Evolutionary conservation across 2,797 vertebrate genomes (phyloP).

Genomic region (Tenualosa ilisha): DNA sequence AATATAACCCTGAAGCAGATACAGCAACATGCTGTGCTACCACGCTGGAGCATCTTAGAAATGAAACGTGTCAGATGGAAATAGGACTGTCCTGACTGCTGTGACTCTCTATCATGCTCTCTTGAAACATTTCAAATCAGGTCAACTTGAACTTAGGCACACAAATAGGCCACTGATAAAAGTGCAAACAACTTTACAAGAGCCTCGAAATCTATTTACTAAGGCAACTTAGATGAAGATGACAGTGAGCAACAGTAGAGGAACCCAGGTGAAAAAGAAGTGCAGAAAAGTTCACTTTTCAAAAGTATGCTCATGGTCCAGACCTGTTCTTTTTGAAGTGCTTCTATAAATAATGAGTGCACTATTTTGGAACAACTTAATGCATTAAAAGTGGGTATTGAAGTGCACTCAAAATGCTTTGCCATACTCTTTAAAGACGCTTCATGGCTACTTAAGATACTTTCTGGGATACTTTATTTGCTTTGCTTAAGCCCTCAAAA

Average conservation of each 20-base stretch:
- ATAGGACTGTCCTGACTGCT: neutral
- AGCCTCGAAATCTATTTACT: neutral
- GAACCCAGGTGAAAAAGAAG: too few relatives aligned
- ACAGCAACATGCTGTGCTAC: neutral
- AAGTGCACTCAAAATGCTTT: too few relatives aligned
- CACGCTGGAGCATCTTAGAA: neutral
- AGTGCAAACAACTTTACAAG: neutral
- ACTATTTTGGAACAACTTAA: too few relatives aligned
- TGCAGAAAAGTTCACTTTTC: too few relatives aligned
- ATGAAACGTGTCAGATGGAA: neutral
- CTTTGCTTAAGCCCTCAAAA: too few relatives aligned
- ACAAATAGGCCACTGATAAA: neutral
- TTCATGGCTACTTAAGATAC: too few relatives aligned
- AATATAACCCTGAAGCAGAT: neutral
- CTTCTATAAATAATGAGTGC: too few relatives aligned
- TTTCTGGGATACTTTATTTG: too few relatives aligned
- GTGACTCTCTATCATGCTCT: neutral
- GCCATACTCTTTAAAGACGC: too few relatives aligned
- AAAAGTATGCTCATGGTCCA: too few relatives aligned
- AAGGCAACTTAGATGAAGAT: neutral
- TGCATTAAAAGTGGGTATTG: too few relatives aligned
- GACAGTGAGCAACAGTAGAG: neutral
- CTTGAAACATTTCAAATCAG: neutral
- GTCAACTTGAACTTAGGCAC: neutral
- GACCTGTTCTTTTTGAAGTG: too few relatives aligned